Conservation (phyloP, 2,797 vertebrate species). For the Sebastes paucispinis region DNA sequence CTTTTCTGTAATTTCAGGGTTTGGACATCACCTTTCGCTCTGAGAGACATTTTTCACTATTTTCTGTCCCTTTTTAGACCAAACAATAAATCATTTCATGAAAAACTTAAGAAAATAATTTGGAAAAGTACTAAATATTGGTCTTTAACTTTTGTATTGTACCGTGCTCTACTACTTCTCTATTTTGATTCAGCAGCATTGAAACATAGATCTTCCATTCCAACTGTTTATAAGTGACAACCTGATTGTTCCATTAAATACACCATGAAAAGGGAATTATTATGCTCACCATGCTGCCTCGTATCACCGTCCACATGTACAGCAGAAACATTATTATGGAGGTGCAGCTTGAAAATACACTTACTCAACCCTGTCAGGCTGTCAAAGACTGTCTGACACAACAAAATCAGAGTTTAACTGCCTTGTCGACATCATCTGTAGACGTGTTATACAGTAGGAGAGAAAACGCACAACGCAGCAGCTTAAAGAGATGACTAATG, state of each 20-base stretch:
- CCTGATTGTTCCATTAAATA: background rate
- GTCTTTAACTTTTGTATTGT: background rate
- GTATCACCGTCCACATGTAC: slow-evolving; percentile 1
- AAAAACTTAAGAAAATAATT: background rate
- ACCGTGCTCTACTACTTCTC: background rate
- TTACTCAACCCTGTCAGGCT: background rate
- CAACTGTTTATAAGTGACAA: background rate
- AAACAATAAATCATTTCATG: background rate
- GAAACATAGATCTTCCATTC: background rate
- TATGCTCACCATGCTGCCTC: background rate
- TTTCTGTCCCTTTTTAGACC: background rate
- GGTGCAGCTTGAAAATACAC: background rate
- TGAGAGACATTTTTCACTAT: background rate
- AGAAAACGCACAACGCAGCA: slow-evolving; percentile 22
- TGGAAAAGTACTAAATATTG: background rate
- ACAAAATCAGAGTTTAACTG: background rate
- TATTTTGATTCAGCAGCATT: background rate
- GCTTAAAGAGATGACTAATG: slow-evolving; percentile 7
- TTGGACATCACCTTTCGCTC: background rate
- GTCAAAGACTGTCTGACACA: background rate
- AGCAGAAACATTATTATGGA: background rate
- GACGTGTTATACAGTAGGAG: background rate
- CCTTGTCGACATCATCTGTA: background rate
- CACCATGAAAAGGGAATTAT: background rate
- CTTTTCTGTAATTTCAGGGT: background rate